Conservation (phyloP, 2,888 invertebrate species). For the Venusia cambrica region DNA sequence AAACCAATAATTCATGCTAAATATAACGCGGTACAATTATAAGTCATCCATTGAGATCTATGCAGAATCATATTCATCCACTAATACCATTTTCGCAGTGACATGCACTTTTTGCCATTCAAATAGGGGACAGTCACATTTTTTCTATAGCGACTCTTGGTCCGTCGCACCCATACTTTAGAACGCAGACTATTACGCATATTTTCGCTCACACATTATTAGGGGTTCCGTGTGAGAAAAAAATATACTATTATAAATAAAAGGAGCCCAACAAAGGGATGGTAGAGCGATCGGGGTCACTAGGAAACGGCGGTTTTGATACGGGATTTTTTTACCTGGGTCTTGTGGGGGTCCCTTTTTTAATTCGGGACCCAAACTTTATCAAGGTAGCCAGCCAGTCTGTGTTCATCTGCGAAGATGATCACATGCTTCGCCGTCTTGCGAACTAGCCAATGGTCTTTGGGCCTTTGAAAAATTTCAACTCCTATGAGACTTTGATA, state of each 20-base stretch:
- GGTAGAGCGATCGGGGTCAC: conserved; percentile 80
- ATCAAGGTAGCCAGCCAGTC: conserved; percentile 75
- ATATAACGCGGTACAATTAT: conserved; percentile 76
- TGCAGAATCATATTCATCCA: conserved; percentile 76
- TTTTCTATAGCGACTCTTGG: conserved; percentile 56
- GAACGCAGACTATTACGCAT: conserved; percentile 68
- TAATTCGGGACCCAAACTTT: conserved; percentile 62
- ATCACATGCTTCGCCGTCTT: conserved; percentile 72
- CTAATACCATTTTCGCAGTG: conserved; percentile 76
- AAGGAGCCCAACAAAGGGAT: conserved; percentile 75
- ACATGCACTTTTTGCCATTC: conserved; percentile 80
- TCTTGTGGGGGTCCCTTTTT: conserved; percentile 69
- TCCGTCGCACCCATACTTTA: conserved; percentile 43
- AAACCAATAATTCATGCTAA: conserved; percentile 79
- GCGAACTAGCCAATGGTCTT: conserved; percentile 62
- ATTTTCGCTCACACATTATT: conserved; percentile 76
- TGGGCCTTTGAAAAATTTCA: conserved; percentile 36
- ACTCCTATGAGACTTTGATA: conserved; percentile 32
- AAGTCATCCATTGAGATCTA: conserved; percentile 76
- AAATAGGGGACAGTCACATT: conserved; percentile 75
- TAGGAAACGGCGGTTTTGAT: conserved; percentile 81
- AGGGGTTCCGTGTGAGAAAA: conserved; percentile 79
- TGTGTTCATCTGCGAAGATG: conserved; percentile 80
- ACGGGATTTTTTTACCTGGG: conserved; percentile 77
- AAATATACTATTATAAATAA: conserved; percentile 80